Conservation (phyloP, 2,113 vertebrate genomes). For the Hypanus sabinus region DNA sequence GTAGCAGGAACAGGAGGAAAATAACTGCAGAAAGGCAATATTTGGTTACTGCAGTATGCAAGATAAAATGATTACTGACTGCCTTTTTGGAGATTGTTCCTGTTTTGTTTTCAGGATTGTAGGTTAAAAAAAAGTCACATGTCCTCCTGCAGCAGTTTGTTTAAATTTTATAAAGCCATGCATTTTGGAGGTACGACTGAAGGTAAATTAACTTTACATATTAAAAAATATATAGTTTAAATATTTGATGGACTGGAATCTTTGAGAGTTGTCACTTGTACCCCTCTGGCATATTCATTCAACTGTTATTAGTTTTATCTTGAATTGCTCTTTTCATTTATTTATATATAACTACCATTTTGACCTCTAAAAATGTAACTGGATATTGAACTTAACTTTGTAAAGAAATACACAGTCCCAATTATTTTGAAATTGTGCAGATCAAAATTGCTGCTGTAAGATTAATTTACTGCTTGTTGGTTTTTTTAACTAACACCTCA, state of each 20-base stretch:
- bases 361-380: conserved; percentile 29
- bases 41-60: background rate
- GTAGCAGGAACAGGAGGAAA: no score
- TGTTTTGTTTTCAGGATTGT: background rate
- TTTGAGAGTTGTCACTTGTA: background rate
- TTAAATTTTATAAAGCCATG: conserved; percentile 1
- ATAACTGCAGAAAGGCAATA: background rate
- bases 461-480: conserved; percentile 2
- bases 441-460: conserved; percentile 16
- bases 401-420: background rate
- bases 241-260: conserved; percentile 29
- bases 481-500: background rate
- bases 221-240: conserved; percentile 31
- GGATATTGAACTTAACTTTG: background rate
- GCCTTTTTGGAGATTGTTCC: background rate
- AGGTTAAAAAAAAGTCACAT: background rate
- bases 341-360: conserved; percentile 6
- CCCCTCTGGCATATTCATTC: conserved; percentile 23
- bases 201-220: conserved; percentile 29
- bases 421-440: conserved; percentile 3
- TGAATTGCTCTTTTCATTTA: conserved; percentile 21
- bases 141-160: background rate
- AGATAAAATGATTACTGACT: background rate
- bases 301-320: conserved; percentile 20
- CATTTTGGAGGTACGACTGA: background rate